Conservation (phyloP, 2,113 vertebrate genomes). For the Prinia subflava region DNA sequence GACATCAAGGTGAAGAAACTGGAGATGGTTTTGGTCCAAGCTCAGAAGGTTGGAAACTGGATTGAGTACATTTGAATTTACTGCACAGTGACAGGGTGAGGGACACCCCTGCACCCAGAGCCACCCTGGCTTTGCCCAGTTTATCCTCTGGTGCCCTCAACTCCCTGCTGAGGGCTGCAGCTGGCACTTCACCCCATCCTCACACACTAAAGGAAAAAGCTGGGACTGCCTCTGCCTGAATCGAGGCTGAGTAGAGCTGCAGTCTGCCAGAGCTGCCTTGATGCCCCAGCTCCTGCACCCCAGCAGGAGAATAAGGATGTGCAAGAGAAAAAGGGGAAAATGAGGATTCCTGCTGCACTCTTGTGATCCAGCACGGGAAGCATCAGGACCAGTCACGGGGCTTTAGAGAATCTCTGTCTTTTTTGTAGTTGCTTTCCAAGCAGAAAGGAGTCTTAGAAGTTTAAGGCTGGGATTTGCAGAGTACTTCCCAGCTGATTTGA, state of each 20-base stretch:
- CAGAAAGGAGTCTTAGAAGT: background rate
- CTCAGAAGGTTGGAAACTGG: background rate
- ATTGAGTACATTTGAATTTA: background rate
- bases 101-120: background rate
- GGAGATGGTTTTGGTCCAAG: background rate
- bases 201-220: background rate
- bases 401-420: background rate
- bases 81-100: background rate
- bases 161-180: background rate
- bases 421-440: background rate
- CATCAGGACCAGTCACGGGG: fast-evolving
- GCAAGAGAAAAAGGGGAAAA: background rate
- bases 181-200: background rate
- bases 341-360: background rate
- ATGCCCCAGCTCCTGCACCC: background rate
- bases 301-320: background rate
- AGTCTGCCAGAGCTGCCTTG: background rate
- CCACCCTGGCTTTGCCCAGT: background rate
- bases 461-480: background rate
- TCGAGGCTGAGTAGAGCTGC: background rate
- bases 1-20: background rate
- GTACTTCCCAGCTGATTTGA: background rate
- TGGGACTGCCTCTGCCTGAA: background rate
- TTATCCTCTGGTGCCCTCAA: background rate
- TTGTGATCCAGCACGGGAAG: background rate